These are phyloP conservation scores for Polyodon spathula DNA, from an alignment of 2,113 vertebrate genomes.

Conservation along the genomic window DNA sequence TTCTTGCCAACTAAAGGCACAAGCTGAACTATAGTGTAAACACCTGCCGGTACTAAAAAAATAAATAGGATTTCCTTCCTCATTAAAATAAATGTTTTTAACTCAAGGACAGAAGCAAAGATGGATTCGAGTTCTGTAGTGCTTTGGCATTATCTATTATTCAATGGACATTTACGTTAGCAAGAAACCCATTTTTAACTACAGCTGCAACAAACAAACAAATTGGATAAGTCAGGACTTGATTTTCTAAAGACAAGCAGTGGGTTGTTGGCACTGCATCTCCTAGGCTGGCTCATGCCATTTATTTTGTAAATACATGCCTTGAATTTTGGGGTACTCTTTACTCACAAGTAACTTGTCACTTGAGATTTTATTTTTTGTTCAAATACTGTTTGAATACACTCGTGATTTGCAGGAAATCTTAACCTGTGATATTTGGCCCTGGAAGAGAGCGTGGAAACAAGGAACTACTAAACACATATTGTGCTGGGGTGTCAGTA, in stretches of 20 bases:
- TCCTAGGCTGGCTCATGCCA: constrained; percentile 16
- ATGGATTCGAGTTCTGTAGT: constrained; percentile 9
- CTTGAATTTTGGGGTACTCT: constrained; percentile 4
- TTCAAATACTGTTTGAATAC: neutral
- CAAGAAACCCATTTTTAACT: constrained; percentile 23
- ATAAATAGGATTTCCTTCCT: constrained; percentile 5
- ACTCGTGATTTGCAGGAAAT: neutral
- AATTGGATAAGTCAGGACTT: constrained; percentile 7
- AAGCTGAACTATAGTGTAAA: constrained; percentile 28
- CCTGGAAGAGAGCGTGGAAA: too few species aligned
- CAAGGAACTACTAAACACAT: too few species aligned
- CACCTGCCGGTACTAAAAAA: constrained; percentile 29
- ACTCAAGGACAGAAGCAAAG: constrained; percentile 11
- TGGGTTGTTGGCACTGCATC: constrained; percentile 19
- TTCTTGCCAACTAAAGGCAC: constrained; percentile 20
- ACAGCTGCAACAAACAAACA: constrained; percentile 42
- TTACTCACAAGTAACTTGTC: neutral
- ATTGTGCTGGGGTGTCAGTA: too few species aligned
- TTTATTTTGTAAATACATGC: neutral
- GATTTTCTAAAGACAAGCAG: neutral
- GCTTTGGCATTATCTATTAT: constrained; percentile 30
- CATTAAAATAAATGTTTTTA: constrained; percentile 3
- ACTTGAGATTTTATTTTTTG: neutral
- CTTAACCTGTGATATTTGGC: too few species aligned
- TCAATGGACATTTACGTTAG: constrained; percentile 31